phyloP scores from a whole-genome alignment of 2,797 vertebrate species.

The Urophycis tenuis region DNA sequence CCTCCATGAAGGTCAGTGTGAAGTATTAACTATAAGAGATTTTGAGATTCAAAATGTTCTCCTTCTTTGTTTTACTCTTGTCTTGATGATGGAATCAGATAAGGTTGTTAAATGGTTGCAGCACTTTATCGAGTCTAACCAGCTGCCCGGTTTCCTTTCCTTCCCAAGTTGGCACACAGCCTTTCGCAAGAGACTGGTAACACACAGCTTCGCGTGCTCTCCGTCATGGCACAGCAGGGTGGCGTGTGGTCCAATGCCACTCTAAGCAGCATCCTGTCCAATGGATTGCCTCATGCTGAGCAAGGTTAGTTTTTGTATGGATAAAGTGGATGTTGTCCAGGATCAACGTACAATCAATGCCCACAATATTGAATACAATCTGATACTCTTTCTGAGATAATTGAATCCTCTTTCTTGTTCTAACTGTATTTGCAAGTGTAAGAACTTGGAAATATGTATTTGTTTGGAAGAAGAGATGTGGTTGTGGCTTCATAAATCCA shows the following conservation, averaged over 20 bases:
- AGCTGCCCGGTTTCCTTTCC: conserved; percentile 20
- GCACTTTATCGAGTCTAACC: conserved; percentile 21
- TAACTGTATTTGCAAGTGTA: not conserved
- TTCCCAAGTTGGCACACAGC: conserved; percentile 82
- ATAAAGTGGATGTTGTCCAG: not conserved
- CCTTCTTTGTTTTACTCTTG: not conserved
- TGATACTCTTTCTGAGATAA: not conserved
- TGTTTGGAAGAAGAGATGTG: not conserved
- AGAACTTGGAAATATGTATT: not conserved
- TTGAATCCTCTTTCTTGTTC: not conserved
- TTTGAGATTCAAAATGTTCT: not conserved
- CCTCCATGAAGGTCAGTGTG: conserved; percentile 85
- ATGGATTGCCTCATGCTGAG: conserved; percentile 79
- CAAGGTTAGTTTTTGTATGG: conserved; percentile 72
- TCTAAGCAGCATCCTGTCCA: conserved; percentile 84
- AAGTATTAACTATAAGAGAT: not conserved
- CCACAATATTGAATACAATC: not conserved
- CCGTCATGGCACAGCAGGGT: conserved; percentile 83
- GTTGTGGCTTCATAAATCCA: not conserved
- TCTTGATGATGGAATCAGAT: not conserved
- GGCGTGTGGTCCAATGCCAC: conserved; percentile 90
- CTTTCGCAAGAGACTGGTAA: conserved; percentile 90
- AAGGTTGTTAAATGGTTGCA: not conserved
- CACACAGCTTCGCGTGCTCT: conserved; percentile 84
- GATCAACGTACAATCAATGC: not conserved